Evolutionary conservation across 2,888 invertebrate genomes (phyloP), one percentile per base, ranked within the genome.

Genomic region (Euzophera pinguis): DNA sequence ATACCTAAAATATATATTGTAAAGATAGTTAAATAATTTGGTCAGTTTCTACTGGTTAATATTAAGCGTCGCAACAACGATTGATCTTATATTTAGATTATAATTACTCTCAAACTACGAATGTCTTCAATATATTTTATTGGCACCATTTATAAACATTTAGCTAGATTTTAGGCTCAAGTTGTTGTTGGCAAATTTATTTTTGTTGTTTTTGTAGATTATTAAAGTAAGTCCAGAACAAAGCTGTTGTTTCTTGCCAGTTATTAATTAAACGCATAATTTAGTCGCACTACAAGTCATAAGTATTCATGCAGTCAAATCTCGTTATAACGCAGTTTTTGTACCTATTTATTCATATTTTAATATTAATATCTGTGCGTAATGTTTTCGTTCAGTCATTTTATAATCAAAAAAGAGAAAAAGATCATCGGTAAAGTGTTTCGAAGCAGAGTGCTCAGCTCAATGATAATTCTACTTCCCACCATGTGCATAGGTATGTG

Each of bases 271-370:
- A 64, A 57, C 63, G 59, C 53, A 59, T 64, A 62, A 60, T 65
- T 67, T 63, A 69, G 70, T 68, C 60, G 63, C 66, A 69, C 70
- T 67, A 67, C 63, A 60, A 64, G 64, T 68, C 64, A 62, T 61
- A 54, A 53, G 56, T 73, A 81, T 88, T 90, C 88, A 87, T 90
- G 91, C 91, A 91, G 91, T 91, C 90, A 91, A 91, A 92, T 93
- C 93, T 93, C 93, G 93, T 93, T 93, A 93, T 91, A 27, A 38
- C 38, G n/a, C 38, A 12, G 7, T 39, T 39, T 10, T 7, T 32
- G 7, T 32, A 32, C 7, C 7, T 7, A 7, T 7, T 32, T 32
- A 29, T 29, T n/a, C n/a, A 22, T 3, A 22, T 22, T 22, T 22
- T 22, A 5, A 22, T 22, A 22, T 22, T 22, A 35, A n/a, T 13